Base-by-base conservation (phyloP, 2,888 invertebrate genomes). In the Netelia virgata region DNA sequence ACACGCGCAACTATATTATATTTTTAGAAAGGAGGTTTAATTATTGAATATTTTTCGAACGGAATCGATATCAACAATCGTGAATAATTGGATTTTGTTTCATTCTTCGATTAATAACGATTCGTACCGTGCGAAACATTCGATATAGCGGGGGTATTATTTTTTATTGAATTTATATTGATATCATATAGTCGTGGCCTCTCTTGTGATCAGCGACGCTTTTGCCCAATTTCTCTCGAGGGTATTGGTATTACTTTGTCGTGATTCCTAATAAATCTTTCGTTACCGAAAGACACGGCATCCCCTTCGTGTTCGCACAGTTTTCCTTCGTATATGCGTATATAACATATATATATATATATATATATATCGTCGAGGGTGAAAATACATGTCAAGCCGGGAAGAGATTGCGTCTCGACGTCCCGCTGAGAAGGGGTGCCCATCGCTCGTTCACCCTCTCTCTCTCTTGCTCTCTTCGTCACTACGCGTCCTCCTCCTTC, bases 181-280 rank as follows among this genome's bases (percentile, higher is more conserved):
- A 78, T 70, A 78, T 81, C 68, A 63, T 61, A 18, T 16, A 70
- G 18, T 23, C 73, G n/a, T 20, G 75, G 36, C 23, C 50, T 63
- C 61, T 28, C 53, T 55, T 61, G 69, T 78, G 70, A 74, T 59
- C 63, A 82, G 59, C 66, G 53, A 16, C 28, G 75, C 66, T 78
- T 79, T 72, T 70, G 70, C 59, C 73, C 78, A 82, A 84, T 84
- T 84, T 82, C 78, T 84, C 80, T 83, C 83, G 64, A 83, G 83
- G 82, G 85, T 66, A 78, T 78, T 78, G 84, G 70, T 89, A 90
- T 91, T 91, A 90, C 91, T 90, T 91, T 90, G 89, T 90, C 88
- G 91, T 90, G 91, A 92, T 92, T 92, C 89, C 90, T 90, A 91
- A 92, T 92, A 92, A 92, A 92, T 91, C 91, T 91, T 90, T 90